phyloP scores from a whole-genome alignment of 2,797 vertebrate species.

The Tolypeutes matacus region DNA sequence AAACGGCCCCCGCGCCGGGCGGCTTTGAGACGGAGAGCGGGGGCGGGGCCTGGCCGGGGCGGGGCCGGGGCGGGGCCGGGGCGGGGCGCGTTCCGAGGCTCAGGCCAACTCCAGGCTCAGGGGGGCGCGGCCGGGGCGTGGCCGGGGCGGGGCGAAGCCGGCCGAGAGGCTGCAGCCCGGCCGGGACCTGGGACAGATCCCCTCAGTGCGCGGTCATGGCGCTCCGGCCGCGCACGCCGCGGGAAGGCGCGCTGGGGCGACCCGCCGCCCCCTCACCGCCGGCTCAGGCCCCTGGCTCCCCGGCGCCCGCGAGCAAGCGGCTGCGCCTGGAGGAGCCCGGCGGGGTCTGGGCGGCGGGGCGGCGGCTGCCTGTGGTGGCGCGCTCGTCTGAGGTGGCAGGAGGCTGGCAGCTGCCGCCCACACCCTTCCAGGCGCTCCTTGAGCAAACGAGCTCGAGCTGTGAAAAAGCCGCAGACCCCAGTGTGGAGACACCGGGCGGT shows the following conservation, averaged over 20 bases:
- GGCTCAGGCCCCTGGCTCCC: not conserved
- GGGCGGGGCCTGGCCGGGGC: not conserved
- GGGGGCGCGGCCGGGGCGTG: not conserved
- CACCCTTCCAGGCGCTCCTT: not conserved
- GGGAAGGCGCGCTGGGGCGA: rapidly evolving
- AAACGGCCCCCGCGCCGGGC: rapidly evolving
- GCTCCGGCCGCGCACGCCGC: rapidly evolving
- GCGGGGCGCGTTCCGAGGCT: rapidly evolving
- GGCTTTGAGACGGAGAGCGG: rapidly evolving
- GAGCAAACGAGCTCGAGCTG: not conserved
- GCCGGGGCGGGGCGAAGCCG: rapidly evolving
- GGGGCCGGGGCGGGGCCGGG: rapidly evolving
- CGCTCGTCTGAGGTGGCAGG: constrained; percentile 65
- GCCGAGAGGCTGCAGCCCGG: rapidly evolving
- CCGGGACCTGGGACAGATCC: rapidly evolving
- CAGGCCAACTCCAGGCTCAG: rapidly evolving
- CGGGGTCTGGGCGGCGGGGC: not conserved
- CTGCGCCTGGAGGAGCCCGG: not conserved
- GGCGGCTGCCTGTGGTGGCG: constrained; percentile 57
- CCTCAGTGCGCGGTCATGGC: not conserved
- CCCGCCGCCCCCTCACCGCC: too few species aligned
- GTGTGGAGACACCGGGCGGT: not conserved
- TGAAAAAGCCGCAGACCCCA: not conserved
- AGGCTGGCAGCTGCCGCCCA: constrained; percentile 10
- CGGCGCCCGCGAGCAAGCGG: not conserved